Evolutionary conservation across 2,888 invertebrate species (phyloP).

Genomic region (Venusia cambrica): DNA sequence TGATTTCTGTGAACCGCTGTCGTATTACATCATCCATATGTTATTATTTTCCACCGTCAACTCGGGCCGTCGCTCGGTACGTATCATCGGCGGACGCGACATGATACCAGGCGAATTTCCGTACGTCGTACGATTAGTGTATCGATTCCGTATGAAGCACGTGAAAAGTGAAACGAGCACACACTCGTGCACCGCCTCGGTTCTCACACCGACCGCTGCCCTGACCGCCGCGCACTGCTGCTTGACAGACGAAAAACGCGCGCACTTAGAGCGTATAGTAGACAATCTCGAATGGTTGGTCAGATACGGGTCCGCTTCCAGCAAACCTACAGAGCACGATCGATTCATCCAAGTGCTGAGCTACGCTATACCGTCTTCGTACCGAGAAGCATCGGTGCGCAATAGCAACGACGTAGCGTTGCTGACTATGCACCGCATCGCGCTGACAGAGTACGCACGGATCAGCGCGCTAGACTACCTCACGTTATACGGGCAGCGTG

Average conservation of each 20-base stretch:
- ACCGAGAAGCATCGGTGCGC: neutral
- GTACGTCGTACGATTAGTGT: neutral
- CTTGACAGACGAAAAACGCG: too few relatives aligned
- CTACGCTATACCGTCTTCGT: too few relatives aligned
- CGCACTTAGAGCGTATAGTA: too few relatives aligned
- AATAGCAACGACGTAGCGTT: neutral
- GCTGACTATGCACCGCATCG: neutral
- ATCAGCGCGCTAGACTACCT: neutral
- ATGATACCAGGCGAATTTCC: neutral
- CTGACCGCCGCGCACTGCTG: conserved; percentile 1
- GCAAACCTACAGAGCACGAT: neutral
- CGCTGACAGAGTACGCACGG: neutral
- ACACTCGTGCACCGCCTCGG: neutral
- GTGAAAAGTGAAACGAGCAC: neutral
- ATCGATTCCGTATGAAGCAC: too few relatives aligned
- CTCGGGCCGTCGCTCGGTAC: too few relatives aligned
- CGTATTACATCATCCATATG: too few relatives aligned
- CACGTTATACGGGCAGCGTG: neutral
- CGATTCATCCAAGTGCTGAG: neutral
- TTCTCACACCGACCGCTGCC: neutral
- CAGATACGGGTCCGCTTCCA: neutral
- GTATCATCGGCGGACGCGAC: neutral
- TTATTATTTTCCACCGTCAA: too few relatives aligned
- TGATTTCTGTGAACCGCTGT: too few relatives aligned
- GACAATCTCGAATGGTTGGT: too few relatives aligned